Percentiles rank a stretch among this genome's conserved stretches.
These are phyloP conservation scores for Epinotia brunnichana DNA, from an alignment of 2,888 invertebrate species.

Conservation along the genomic window DNA sequence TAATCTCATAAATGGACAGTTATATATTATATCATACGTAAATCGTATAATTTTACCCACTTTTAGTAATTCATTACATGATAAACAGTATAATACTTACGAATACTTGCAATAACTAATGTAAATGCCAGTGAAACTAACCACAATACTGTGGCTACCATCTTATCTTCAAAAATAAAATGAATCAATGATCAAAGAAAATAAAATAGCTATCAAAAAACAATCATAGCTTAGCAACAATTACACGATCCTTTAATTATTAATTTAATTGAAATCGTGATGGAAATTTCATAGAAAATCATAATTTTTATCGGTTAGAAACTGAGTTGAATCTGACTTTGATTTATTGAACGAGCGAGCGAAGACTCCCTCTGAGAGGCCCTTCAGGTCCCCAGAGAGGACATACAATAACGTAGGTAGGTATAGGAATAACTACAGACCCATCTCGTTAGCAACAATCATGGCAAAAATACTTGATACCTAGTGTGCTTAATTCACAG, in stretches of 20 bases:
- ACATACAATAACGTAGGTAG: too few relatives aligned
- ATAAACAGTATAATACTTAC: conserved; percentile 3
- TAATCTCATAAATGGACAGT: too few relatives aligned
- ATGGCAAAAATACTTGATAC: too few relatives aligned
- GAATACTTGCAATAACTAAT: background rate
- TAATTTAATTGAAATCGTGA: background rate
- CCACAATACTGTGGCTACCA: conserved; percentile 3
- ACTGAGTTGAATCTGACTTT: background rate
- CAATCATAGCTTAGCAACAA: background rate
- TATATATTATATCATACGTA: too few relatives aligned
- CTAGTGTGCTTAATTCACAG: too few relatives aligned
- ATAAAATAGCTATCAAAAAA: background rate
- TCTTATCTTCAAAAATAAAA: background rate
- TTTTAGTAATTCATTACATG: too few relatives aligned
- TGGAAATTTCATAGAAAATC: background rate
- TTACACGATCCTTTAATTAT: background rate
- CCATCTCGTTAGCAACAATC: too few relatives aligned
- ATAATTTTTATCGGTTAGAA: background rate
- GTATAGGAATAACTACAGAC: too few relatives aligned
- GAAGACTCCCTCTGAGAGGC: too few relatives aligned
- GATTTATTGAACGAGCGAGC: background rate
- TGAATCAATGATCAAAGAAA: background rate
- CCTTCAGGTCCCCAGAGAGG: too few relatives aligned
- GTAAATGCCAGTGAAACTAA: conserved; percentile 12
- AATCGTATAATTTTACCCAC: too few relatives aligned